Conservation (phyloP, 2,888 invertebrate species). For the Stramonita haemastoma region DNA sequence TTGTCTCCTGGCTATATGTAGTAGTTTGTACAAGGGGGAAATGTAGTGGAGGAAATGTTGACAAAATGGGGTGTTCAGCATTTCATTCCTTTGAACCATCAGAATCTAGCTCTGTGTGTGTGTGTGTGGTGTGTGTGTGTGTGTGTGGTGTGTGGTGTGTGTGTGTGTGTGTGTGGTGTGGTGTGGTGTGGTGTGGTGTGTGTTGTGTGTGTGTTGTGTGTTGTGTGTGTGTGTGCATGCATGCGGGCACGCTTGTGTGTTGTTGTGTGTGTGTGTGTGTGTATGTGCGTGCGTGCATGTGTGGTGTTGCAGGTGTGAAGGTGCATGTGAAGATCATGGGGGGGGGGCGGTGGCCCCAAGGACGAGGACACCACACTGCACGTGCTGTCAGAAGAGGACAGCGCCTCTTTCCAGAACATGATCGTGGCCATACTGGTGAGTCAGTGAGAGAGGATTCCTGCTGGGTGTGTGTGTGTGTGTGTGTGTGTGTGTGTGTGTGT, state of each 20-base stretch:
- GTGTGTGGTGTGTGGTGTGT: conserved; percentile 23
- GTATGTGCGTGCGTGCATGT: no score
- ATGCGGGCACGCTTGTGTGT: no score
- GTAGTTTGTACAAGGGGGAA: no score
- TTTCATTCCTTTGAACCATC: no score
- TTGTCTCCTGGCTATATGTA: no score
- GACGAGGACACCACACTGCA: conserved; percentile 67
- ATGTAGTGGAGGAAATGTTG: no score
- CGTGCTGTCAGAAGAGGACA: conserved; percentile 72
- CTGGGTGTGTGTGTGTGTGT: not conserved
- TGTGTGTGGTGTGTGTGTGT: no score
- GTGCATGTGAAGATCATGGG: conserved; percentile 75
- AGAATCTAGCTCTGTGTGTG: no score
- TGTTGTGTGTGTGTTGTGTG: no score
- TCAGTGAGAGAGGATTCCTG: conserved; percentile 3
- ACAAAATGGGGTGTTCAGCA: no score
- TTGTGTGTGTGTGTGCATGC: no score
- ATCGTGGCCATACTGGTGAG: conserved; percentile 74
- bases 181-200: conserved; percentile 51
- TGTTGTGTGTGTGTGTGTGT: no score
- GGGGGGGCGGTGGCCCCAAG: conserved; percentile 69
- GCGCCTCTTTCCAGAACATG: conserved; percentile 72
- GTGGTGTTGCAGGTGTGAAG: conserved; percentile 57
- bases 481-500: not conserved
- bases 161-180: conserved; percentile 69